Evolutionary conservation across 2,888 invertebrate species (phyloP), one percentile per base, ranked within the genome.

Genomic region (Drosophila paramelanica): DNA sequence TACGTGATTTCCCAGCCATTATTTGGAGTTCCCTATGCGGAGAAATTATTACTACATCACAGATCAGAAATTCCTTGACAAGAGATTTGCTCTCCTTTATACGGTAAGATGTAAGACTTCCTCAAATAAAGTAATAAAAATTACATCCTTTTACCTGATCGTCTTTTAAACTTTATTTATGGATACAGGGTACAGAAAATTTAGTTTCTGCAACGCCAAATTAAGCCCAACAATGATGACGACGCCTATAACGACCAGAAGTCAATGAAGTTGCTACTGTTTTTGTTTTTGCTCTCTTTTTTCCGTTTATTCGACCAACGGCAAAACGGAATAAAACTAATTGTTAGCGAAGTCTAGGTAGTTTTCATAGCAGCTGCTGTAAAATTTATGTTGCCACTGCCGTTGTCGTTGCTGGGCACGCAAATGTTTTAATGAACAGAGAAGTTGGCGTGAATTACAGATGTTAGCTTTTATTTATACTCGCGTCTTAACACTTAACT

Each of bases 351-450:
- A 23, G 51, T 11, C 53, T 14, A 52, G 55, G 51, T 17, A 31
- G 43, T 33, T 51, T 39, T 56, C 60, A 43, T 39, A 49, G 31
- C 52, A 60, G 60, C 60, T 56, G 74, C 75, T 73, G 60, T 78
- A 78, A 73, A 81, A 81, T 78, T 81, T 76, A 81, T 81, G 79
- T 81, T 77, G 77, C 73, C 31, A 31, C 31, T 31, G 8, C 27
- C 59, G 58, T 42, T 56, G 39, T 43, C 55, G 55, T 55, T 52
- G 56, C 27, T 59, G 47, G 51, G 57, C 61, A 56, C 53, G 59
- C 62, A 73, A 71, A 67, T 81, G 70, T 67, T 81, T 79, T 79
- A 79, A 79, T 79, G 74, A 56, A 70, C 56, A 71, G 60, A 47
- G 56, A 50, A 62, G 68, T 50, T 45, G 4, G 25, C n/a, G 51